A percentile compares a stretch with the other conserved stretches of the same genome.
phyloP scores from a whole-genome alignment of 2,113 vertebrate species.

The Sardina pilchardus region DNA sequence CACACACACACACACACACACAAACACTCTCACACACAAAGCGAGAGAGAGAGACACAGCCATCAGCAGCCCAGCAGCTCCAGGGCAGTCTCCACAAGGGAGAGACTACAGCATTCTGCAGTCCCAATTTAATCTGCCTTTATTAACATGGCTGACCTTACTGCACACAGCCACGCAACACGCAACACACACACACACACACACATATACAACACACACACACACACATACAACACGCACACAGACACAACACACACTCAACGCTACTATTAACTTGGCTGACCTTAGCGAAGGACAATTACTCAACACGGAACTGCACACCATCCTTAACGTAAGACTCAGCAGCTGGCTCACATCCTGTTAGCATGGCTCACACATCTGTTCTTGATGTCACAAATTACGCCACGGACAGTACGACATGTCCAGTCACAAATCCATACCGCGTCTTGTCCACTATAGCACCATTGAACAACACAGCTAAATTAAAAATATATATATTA shows the following conservation, averaged over 20 bases:
- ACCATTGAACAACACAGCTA: neutral
- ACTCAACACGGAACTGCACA: neutral
- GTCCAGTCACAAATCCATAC: no score
- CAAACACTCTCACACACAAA: slow-evolving; percentile 9
- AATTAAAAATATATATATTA: neutral
- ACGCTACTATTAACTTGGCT: neutral
- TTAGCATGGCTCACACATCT: neutral
- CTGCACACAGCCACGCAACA: neutral
- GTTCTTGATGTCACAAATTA: neutral
- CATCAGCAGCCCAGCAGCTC: neutral
- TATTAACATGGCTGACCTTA: slow-evolving; percentile 12
- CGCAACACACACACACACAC: neutral
- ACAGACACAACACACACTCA: slow-evolving; percentile 10
- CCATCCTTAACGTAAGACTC: neutral
- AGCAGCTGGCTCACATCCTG: neutral
- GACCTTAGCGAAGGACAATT: neutral
- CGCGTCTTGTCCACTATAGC: neutral
- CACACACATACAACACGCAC: no score
- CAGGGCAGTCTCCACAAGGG: slow-evolving; percentile 5
- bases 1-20: slow-evolving; percentile 22
- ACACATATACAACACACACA: neutral
- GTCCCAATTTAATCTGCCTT: slow-evolving; percentile 2
- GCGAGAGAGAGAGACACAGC: neutral
- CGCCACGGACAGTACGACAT: neutral
- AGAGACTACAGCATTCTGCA: slow-evolving; percentile 14